Evolutionary conservation across 2,888 invertebrate species (phyloP).

Genomic region (Melieria picta): DNA sequence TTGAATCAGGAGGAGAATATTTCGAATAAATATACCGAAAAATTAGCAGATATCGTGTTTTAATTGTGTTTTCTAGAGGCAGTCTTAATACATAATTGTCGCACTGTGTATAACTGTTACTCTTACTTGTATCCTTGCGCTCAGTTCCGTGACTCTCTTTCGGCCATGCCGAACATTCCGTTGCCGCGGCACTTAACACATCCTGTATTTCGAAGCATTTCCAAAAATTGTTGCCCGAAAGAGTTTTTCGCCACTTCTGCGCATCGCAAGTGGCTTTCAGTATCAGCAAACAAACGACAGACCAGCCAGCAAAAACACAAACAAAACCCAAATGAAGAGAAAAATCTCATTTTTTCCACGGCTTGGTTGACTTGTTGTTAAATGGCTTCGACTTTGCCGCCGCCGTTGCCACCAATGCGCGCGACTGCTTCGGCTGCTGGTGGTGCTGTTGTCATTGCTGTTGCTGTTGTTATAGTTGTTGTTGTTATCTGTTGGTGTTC

Average conservation of each 20-base stretch:
- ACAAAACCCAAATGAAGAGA: constrained; percentile 18
- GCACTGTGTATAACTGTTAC: too few species aligned
- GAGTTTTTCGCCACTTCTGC: constrained; percentile 16
- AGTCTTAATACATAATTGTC: too few species aligned
- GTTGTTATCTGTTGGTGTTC: constrained; percentile 35
- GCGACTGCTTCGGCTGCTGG: constrained; percentile 28
- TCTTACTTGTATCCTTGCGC: too few species aligned
- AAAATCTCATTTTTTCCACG: constrained; percentile 16
- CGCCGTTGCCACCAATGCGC: constrained; percentile 38
- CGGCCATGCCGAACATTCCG: too few species aligned
- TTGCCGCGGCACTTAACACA: not conserved
- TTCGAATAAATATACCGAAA: too few species aligned
- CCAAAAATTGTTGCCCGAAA: constrained; percentile 22
- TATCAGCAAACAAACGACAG: constrained; percentile 21
- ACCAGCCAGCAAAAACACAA: not conserved
- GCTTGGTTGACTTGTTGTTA: constrained; percentile 38
- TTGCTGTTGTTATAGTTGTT: constrained; percentile 37
- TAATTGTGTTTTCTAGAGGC: too few species aligned
- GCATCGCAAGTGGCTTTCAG: constrained; percentile 17
- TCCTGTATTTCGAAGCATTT: not conserved
- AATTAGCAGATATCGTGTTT: too few species aligned
- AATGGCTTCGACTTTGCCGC: constrained; percentile 43
- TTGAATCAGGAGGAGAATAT: too few species aligned
- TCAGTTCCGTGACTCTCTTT: too few species aligned
- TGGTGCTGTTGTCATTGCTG: constrained; percentile 24